Conservation (phyloP, 2,113 vertebrate species). For the Galbula dea region DNA sequence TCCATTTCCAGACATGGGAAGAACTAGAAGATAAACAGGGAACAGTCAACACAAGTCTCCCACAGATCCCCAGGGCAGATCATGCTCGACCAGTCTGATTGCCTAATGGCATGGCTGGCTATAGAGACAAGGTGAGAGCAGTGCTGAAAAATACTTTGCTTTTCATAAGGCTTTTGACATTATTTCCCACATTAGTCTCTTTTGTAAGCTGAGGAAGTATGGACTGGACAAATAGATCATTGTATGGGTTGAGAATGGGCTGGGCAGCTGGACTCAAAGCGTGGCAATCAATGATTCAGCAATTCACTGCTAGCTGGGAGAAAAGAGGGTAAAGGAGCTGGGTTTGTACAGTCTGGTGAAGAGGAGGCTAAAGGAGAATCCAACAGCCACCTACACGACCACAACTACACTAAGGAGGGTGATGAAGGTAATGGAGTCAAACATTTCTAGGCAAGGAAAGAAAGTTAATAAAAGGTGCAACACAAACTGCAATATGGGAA, state of each 20-base stretch:
- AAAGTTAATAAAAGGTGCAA: not conserved
- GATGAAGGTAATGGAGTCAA: not conserved
- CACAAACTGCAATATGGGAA: not conserved
- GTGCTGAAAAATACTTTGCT: not conserved
- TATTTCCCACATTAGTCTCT: not conserved
- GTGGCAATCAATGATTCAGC: not conserved
- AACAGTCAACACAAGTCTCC: not conserved
- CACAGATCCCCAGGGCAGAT: not conserved
- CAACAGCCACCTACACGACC: not conserved
- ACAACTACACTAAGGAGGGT: not conserved
- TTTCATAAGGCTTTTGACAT: not conserved
- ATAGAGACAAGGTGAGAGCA: not conserved
- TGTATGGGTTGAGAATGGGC: not conserved
- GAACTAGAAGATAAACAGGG: not conserved
- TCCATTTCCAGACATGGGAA: not conserved
- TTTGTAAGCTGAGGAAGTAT: not conserved
- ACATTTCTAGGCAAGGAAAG: not conserved
- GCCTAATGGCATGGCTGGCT: not conserved
- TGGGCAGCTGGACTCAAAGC: constrained; percentile 21
- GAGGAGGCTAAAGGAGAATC: not conserved
- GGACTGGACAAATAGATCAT: not conserved
- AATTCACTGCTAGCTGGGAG: not conserved
- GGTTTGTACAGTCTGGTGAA: not conserved
- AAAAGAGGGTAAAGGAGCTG: not conserved
- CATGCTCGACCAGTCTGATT: not conserved